phyloP scores from a whole-genome alignment of 2,888 invertebrate genomes.

The Molorchus minor region DNA sequence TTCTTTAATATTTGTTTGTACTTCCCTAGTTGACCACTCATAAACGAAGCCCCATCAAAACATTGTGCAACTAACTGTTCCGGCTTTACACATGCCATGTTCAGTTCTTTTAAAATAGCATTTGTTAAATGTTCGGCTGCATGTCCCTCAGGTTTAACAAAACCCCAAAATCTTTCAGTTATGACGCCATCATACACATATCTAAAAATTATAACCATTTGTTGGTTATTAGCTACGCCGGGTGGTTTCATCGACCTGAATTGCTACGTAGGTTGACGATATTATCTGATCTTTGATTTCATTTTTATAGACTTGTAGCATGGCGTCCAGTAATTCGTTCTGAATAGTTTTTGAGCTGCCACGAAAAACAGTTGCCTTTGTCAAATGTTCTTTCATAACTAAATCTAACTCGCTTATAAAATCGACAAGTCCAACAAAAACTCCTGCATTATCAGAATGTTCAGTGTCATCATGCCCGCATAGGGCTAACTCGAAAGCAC shows the following conservation, averaged over 20 bases:
- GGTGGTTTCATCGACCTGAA: conserved; percentile 19
- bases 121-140: conserved; percentile 16
- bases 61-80: conserved; percentile 23
- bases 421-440: conserved; percentile 45
- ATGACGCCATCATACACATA: conserved; percentile 23
- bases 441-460: conserved; percentile 38
- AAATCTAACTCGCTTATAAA: conserved; percentile 25
- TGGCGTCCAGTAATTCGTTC: conserved; percentile 27
- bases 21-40: conserved; percentile 27
- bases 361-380: conserved; percentile 28
- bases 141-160: conserved; percentile 20
- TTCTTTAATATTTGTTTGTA: conserved; percentile 26
- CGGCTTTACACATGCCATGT: not conserved
- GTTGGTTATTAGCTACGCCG: conserved; percentile 22
- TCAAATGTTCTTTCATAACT: conserved; percentile 27
- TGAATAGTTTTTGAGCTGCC: conserved; percentile 31
- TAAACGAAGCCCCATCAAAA: conserved; percentile 28
- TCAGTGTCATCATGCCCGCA: conserved; percentile 45
- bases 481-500: conserved; percentile 49
- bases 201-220: conserved; percentile 30
- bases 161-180: conserved; percentile 32
- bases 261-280: conserved; percentile 4
- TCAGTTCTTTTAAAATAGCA: conserved; percentile 17
- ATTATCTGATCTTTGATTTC: conserved; percentile 29
- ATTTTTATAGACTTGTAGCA: conserved; percentile 21